Percentiles rank a stretch among this genome's conserved stretches.
These are phyloP conservation scores for Myiopsitta monachus DNA, from an alignment of 2,113 vertebrate genomes.

Conservation along the genomic window DNA sequence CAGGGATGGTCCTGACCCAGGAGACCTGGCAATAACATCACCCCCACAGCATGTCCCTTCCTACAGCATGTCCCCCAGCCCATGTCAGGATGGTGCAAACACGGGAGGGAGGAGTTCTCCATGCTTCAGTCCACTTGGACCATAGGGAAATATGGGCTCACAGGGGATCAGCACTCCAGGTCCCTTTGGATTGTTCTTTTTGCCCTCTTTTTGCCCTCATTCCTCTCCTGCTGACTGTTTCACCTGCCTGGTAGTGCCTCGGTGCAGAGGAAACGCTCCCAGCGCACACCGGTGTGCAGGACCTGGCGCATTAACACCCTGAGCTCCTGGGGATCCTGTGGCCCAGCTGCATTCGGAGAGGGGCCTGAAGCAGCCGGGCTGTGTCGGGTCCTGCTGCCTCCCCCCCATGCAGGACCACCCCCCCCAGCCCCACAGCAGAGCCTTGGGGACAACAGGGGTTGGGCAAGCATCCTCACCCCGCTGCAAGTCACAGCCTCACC, in stretches of 20 bases:
- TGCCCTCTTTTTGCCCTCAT: accelerated
- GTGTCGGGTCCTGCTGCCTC: not conserved
- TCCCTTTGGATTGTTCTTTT: not conserved
- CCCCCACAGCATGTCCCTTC: not conserved
- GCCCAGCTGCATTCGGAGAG: not conserved
- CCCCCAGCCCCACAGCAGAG: not conserved
- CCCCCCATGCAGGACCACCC: accelerated
- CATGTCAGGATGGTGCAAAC: not conserved
- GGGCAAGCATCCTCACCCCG: accelerated
- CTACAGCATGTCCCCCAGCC: not conserved
- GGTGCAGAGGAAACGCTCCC: not conserved
- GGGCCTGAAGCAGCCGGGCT: not conserved
- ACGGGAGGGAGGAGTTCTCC: not conserved
- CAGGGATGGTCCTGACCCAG: not conserved
- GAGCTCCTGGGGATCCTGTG: accelerated
- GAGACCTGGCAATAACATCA: not conserved
- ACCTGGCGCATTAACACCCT: not conserved
- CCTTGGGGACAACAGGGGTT: accelerated
- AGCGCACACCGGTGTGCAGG: accelerated
- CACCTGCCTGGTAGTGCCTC: not conserved
- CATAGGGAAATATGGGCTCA: not conserved
- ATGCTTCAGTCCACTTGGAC: not conserved
- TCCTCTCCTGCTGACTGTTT: not conserved
- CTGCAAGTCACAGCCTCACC: not conserved
- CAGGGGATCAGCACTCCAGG: accelerated